Evolutionary conservation across 2,113 vertebrate genomes (phyloP), one percentile per base, ranked within the genome.

Genomic region (Mustela nigripes): DNA sequence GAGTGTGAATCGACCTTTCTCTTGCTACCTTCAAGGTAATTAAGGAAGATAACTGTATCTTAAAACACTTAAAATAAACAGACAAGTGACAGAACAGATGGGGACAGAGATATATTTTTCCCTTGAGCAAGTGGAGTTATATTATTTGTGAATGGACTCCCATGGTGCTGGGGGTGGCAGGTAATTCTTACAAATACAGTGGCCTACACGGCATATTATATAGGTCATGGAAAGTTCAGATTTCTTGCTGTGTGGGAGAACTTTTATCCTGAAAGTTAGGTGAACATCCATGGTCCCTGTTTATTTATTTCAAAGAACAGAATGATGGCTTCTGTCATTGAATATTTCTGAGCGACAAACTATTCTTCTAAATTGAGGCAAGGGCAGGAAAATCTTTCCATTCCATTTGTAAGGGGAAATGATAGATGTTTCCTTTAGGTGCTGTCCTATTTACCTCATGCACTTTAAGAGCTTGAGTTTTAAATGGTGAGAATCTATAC

Each of bases 1-100:
- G 60, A 89, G 33, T 76, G 42, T 50, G 93, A 89, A 92, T 19
- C 94, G 82, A 85, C 94, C 90, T 91, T 94, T 73, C 36, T 94
- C 58, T 53, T 84, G 28, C 58, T 92, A 95, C 4, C 88, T 81
- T 90, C 83, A 94, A 84, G 56, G 80, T 67, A 95, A 85, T 92
- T 84, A 94, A 63, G 74, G 50, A 87, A 94, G 71, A 88, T 80
- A 95, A 96, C 84, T 96, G 39, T 92, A 87, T 69, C 48, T 94
- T 81, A 26, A 84, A 58, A 97, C 80, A 81, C 21, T 80, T 26
- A 26, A 19, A 63, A 33, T 50, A 67, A 84, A 53, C 19, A 45
- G 65, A 90, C 83, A 36, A 91, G 19, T 58, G 71, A 76, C 69
- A 73, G 76, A 94, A 91, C 65, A 89, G 71, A 78, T 86, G 58